Base-by-base conservation (phyloP, 2,113 vertebrate species). In the Alectura lathami region DNA sequence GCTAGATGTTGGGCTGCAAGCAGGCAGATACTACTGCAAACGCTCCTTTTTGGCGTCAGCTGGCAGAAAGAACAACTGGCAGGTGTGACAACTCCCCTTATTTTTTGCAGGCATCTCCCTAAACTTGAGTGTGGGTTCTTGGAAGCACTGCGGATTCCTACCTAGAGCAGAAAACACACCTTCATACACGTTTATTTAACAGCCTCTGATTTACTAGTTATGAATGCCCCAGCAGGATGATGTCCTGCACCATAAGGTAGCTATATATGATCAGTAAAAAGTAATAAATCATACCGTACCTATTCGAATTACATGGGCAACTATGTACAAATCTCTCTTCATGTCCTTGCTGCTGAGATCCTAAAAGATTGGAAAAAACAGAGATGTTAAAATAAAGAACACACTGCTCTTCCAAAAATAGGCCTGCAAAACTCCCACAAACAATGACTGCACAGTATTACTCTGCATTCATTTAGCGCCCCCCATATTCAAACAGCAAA, bases 321-420 rank as follows among this genome's bases (percentile, higher is more conserved):
- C 98, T 93, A 99, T 98, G 96, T 99, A 99, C 75, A 99, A 98
- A 96, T 99, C 99, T 94, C 98, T 98, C 98, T 99, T 99, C 98
- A 99, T 98, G 96, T 99, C 99, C 97, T 99, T 99, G 97, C 98
- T 99, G 98, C 99, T 99, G 83, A 99, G 98, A 97, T 99, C 99
- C 99, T 99, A 85, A 53, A 88, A 93, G 62, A 94, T 84, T n/a
- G 89, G 70, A 51, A 95, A 92, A 89, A 81, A 93, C 7, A 69
- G 0, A 89, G 34, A 78, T 80, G 83, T 74, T 82, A 91, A 93
- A 77, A 91, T 32, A 59, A 34, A 15, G 30, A 75, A 38, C 7
- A 81, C 11, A 29, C 5, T 30, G 20, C 11, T 43, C 17, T 47
- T 94, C 32, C 77, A 89, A 88, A 88, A 50, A 6, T 30, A 74